Base-by-base conservation (phyloP, 1,140 invertebrate genomes). In the Lucilia sericata region DNA sequence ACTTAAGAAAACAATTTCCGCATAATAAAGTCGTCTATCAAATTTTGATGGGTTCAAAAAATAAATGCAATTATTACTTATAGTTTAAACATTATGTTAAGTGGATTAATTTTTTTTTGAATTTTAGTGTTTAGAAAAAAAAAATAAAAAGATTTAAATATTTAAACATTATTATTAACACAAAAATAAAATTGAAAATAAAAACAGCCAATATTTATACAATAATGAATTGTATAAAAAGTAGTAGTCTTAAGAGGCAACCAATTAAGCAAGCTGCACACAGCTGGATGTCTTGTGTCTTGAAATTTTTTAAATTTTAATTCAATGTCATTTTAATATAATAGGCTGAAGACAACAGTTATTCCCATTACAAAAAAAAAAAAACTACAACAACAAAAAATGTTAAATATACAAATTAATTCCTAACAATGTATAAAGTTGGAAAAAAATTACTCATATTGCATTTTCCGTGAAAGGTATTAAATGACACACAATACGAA, bases 281-380 rank as follows among this genome's bases (percentile, higher is more conserved):
- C 65, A 70, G 65, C 65, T 70, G 65, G 65, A 21, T 7, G 5
- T 60, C 14, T 60, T 60, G 2, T 70, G 19, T 25, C 21, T 42
- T 17, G 13, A 14, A 17, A 2, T 60, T 17, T 17, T 70, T 70
- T 70, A 21, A 19, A 25, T 21, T 21, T 7, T n/a, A n/a, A 60
- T 60, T 70, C 65, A 70, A 70, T 70, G 65, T 70, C 65, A 70
- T 70, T 70, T 70, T 70, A 19, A 21, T 70, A 70, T 70, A 70
- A 70, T 70, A 70, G 19, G 5, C 19, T 25, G n/a, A 10, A 21
- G 17, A n/a, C 8, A 65, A 19, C 14, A 17, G n/a, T 25, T 10
- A 70, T 70, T 70, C 60, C 60, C 60, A 70, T 70, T 70, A 70
- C 17, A 70, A 70, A 25, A 7, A 70, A 21, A 30, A 30, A 30